phyloP scores from a whole-genome alignment of 2,888 invertebrate genomes.

The Biston betularia region DNA sequence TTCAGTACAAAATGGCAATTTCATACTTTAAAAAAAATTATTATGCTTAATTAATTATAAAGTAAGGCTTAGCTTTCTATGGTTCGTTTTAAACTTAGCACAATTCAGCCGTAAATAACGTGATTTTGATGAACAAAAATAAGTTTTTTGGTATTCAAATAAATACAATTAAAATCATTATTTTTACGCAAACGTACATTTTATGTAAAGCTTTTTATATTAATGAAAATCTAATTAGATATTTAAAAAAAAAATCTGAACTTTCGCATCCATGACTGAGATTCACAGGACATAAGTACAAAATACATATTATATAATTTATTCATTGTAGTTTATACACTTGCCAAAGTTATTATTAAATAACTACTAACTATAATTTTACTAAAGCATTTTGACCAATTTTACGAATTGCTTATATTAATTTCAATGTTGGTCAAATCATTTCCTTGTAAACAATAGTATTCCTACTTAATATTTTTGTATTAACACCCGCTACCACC shows the following conservation, averaged over 20 bases:
- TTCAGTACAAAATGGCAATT: too few species aligned
- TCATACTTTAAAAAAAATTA: too few species aligned
- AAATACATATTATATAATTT: slow-evolving; percentile 52
- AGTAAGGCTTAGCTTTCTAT: background rate
- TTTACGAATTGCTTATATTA: too few species aligned
- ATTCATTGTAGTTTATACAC: slow-evolving; percentile 54
- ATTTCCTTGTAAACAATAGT: background rate
- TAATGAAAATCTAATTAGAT: background rate
- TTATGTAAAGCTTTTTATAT: background rate
- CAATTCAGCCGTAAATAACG: too few species aligned
- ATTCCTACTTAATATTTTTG: slow-evolving; percentile 16
- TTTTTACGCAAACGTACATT: slow-evolving; percentile 2
- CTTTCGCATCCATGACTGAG: slow-evolving; percentile 61
- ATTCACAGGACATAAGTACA: slow-evolving; percentile 62
- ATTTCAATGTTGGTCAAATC: too few species aligned
- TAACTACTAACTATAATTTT: slow-evolving; percentile 47
- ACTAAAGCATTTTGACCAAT: slow-evolving; percentile 4
- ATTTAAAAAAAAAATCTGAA: slow-evolving; percentile 19
- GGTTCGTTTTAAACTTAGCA: background rate
- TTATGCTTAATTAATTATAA: too few species aligned
- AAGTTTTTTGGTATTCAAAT: background rate
- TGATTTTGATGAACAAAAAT: background rate
- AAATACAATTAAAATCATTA: background rate
- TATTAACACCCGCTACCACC: slow-evolving; percentile 51
- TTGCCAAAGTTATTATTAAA: slow-evolving; percentile 72